Conservation (phyloP, 2,888 invertebrate genomes). For the Sphinx pinastri region DNA sequence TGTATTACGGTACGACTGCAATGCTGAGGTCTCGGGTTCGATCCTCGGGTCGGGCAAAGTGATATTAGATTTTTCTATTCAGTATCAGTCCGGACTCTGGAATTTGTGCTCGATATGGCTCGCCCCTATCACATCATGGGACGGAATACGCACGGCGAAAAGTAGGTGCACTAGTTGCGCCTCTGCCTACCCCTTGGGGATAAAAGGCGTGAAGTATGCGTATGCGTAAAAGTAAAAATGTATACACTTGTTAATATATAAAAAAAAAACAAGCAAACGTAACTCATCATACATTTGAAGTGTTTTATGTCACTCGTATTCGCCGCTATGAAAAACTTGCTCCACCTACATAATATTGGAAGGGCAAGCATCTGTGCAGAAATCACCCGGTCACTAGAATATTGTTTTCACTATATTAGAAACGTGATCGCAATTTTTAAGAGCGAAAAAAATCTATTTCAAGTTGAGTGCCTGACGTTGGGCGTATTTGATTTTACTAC, state of each 20-base stretch:
- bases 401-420: constrained; percentile 86
- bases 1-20: too few species aligned
- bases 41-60: too few species aligned
- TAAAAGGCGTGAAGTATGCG: too few species aligned
- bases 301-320: constrained; percentile 68
- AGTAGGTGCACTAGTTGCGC: too few species aligned
- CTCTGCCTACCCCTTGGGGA: too few species aligned
- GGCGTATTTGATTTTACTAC: constrained; percentile 76
- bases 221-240: too few species aligned
- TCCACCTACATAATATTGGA: constrained; percentile 73
- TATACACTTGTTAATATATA: background rate
- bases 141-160: too few species aligned
- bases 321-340: constrained; percentile 70
- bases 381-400: constrained; percentile 85
- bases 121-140: too few species aligned
- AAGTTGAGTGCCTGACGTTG: constrained; percentile 68
- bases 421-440: constrained; percentile 85
- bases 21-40: too few species aligned
- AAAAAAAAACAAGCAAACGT: constrained; percentile 30
- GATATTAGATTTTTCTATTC: too few species aligned
- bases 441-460: constrained; percentile 82
- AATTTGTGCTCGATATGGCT: too few species aligned
- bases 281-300: constrained; percentile 40
- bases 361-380: constrained; percentile 80
- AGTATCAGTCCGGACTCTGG: too few species aligned